Evolutionary conservation across 2,113 vertebrate species (phyloP), one percentile per base, ranked within the genome.

Genomic region (Picathartes gymnocephalus): DNA sequence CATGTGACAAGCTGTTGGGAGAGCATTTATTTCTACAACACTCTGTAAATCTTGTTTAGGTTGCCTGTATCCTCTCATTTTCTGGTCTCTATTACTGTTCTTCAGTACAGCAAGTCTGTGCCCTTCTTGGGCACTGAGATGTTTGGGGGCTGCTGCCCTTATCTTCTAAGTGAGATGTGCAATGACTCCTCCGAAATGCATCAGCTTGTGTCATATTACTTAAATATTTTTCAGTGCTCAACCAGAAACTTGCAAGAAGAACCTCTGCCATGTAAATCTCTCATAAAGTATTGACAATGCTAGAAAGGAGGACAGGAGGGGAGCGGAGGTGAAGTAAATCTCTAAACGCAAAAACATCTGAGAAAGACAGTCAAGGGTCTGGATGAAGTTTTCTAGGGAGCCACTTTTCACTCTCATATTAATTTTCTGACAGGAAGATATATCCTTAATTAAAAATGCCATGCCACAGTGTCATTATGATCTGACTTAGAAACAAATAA

Each of bases 1-100:
- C 86, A 90, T 83, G 90, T 92, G 95, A 97, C 6, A 10, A 95
- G 89, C 66, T 92, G 90, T 83, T 96, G 90, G 90, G 86, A 94
- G 82, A 6, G 42, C 86, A 93, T 93, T 96, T 95, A 91, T 92
- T 96, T 92, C 95, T 70, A 86, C 66, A 69, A 78, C 95, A 95
- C 87, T 74, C 94, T 24, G 66, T 92, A 92, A 96, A 93, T 93
- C 91, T 89, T 78, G 61, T 90, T 89, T 40, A n/a, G 60, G 78
- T 53, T 76, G 74, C 81, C 70, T 77, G 48, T 33, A 44, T 51
- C 48, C 45, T 72, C 82, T 62, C 16, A 17, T 92, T 94, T 93
- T 94, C 71, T 90, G 77, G 83, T 94, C 76, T 66, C 81, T 79
- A 44, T 73, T 91, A 58, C 62, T 82, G 78, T n/a, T 91, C 77